Evolutionary conservation across 2,888 invertebrate species (phyloP).

Genomic region (Calameuta filiformis): DNA sequence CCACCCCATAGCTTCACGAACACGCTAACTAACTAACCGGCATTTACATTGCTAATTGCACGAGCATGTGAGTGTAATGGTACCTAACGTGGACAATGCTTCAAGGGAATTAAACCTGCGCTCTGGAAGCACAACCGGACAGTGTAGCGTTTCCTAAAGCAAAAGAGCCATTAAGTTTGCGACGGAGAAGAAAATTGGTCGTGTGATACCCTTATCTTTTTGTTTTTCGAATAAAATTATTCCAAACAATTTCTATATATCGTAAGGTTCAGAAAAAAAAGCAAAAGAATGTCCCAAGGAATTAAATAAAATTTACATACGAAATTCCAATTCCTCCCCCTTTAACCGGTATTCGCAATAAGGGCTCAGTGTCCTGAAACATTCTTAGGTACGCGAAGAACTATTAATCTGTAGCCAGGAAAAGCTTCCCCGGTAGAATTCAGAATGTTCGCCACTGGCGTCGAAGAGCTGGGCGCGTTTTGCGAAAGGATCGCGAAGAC

Average conservation of each 20-base stretch:
- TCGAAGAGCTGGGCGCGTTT: not conserved
- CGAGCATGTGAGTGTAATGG: conserved; percentile 58
- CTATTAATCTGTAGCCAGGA: not conserved
- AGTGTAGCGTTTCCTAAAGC: conserved; percentile 21
- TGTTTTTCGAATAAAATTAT: not conserved
- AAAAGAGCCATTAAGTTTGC: conserved; percentile 14
- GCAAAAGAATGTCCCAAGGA: not conserved
- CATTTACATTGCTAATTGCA: conserved; percentile 67
- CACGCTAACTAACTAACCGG: conserved; percentile 64
- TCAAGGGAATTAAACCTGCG: conserved; percentile 54
- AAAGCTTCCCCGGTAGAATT: not conserved
- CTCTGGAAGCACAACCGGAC: conserved; percentile 1
- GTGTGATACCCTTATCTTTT: not conserved
- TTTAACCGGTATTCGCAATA: not conserved
- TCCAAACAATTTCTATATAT: not conserved
- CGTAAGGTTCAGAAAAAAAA: too few relatives aligned
- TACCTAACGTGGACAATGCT: conserved; percentile 60
- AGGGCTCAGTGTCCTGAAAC: not conserved
- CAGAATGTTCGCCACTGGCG: not conserved
- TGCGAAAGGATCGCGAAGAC: not conserved
- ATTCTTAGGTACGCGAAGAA: not conserved
- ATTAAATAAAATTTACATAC: not conserved
- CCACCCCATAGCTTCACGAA: conserved; percentile 50
- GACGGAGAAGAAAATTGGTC: conserved; percentile 6
- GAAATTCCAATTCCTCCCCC: not conserved